A percentile compares a stretch with the other conserved stretches of the same genome.
phyloP scores from a whole-genome alignment of 2,888 invertebrate genomes.

The Itoplectis maculator region DNA sequence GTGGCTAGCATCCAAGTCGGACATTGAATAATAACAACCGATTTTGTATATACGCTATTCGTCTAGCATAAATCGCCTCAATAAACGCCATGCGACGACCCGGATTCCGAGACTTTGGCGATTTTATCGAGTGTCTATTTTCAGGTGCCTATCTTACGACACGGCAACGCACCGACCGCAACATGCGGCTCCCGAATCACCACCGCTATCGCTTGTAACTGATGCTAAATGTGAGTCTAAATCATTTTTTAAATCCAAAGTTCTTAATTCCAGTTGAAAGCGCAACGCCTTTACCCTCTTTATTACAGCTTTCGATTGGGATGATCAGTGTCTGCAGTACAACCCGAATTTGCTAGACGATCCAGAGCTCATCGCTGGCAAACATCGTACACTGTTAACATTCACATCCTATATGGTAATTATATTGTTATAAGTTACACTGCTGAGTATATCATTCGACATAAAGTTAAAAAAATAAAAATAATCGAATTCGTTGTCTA shows the following conservation, averaged over 20 bases:
- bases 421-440: slow-evolving; percentile 16
- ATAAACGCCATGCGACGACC: slow-evolving; percentile 3
- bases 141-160: slow-evolving; percentile 91
- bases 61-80: slow-evolving; percentile 25
- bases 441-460: neutral
- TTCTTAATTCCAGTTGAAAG: neutral
- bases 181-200: slow-evolving; percentile 85
- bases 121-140: slow-evolving; percentile 73
- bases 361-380: slow-evolving; percentile 95
- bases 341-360: slow-evolving; percentile 96
- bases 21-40: slow-evolving; percentile 23
- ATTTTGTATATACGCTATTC: slow-evolving; percentile 31
- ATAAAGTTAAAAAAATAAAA: slow-evolving; percentile 68
- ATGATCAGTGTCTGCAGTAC: slow-evolving; percentile 87
- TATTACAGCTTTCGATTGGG: slow-evolving; percentile 82
- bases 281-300: neutral
- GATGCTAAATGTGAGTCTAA: slow-evolving; percentile 84
- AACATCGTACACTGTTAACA: slow-evolving; percentile 93
- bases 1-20: slow-evolving; percentile 5
- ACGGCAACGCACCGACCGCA: slow-evolving; percentile 87
- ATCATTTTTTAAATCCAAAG: slow-evolving; percentile 10
- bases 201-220: slow-evolving; percentile 83
- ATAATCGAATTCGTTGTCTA: slow-evolving; percentile 48
- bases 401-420: slow-evolving; percentile 93
- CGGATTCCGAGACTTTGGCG: neutral